Evolutionary conservation across 1,140 invertebrate species (phyloP), one percentile per base, ranked within the genome.

Genomic region (Polyergus mexicanus): DNA sequence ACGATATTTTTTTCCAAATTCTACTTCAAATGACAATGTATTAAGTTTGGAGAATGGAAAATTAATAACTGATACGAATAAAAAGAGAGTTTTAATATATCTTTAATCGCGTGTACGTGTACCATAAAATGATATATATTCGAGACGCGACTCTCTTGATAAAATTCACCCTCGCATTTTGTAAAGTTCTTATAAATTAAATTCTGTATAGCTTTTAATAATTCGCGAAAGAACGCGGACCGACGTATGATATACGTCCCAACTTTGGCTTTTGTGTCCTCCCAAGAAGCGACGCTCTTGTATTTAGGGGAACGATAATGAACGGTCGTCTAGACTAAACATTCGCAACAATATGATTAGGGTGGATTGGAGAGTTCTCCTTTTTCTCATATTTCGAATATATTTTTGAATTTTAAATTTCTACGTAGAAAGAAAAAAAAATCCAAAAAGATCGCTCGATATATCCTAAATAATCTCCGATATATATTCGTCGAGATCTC

Each of bases 171-270:
- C 7, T 41, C n/a, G 75, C 81, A 69, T 87, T 63, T 81, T 32
- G 60, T 54, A 51, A 44, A 62, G 62, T 92, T 92, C 92, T 91
- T 93, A 93, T 94, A 93, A 94, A 94, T 94, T 93, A 94, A 94
- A 94, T 72, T 87, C 91, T 92, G 92, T 94, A 93, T 93, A 93
- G 92, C 93, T 93, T 92, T 94, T 94, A 94, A 94, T 94, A 94
- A 94, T 94, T 94, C 83, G 91, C 83, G 89, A 88, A 91, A 84
- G 86, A 84, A 69, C 47, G 76, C 56, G 72, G 16, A 69, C 88
- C 83, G 71, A 85, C 86, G 80, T 85, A 87, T 93, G 91, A 94
- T 94, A 92, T 94, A 93, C 87, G 91, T 85, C 80, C 88, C 86
- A 92, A 92, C 88, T 93, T 92, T 88, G 88, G 88, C 88, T 88